Evolutionary conservation across 2,113 vertebrate genomes (phyloP).

Genomic region (Dasyornis broadbenti): DNA sequence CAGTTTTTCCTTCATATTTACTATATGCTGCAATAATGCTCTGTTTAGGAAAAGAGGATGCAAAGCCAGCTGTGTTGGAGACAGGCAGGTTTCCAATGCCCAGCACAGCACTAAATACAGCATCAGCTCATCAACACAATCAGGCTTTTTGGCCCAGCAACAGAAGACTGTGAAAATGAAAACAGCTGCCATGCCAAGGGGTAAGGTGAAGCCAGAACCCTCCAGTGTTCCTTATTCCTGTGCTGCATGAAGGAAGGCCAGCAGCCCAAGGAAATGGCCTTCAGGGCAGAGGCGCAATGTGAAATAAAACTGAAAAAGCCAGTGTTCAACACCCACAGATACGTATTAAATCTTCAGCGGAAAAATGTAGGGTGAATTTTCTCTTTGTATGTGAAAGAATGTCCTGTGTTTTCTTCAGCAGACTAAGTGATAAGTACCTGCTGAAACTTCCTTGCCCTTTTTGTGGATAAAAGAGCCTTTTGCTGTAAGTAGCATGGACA

Average conservation of each 20-base stretch:
- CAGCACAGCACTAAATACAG: neutral
- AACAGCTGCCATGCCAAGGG: neutral
- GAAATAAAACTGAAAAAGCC: neutral
- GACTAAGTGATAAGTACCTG: neutral
- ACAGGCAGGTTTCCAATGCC: neutral
- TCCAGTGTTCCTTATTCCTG: neutral
- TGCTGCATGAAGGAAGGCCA: neutral
- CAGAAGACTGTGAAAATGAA: neutral
- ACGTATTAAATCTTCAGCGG: neutral
- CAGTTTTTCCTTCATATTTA: slow-evolving; percentile 78
- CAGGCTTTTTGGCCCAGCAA: neutral
- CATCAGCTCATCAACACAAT: neutral
- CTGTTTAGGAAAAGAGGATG: slow-evolving; percentile 31
- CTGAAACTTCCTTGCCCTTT: neutral
- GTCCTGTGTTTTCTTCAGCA: neutral
- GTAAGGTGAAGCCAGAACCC: neutral
- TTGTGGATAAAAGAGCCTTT: neutral
- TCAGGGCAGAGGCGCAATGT: neutral
- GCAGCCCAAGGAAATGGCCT: neutral
- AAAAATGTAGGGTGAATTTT: neutral
- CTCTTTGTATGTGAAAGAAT: neutral
- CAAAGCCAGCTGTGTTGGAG: neutral
- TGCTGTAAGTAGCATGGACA: neutral
- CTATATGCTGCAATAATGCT: slow-evolving; percentile 74
- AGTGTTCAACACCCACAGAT: neutral